These are phyloP conservation scores for Tinea trinotella DNA, from an alignment of 2,888 invertebrate species.

Conservation along the genomic window DNA sequence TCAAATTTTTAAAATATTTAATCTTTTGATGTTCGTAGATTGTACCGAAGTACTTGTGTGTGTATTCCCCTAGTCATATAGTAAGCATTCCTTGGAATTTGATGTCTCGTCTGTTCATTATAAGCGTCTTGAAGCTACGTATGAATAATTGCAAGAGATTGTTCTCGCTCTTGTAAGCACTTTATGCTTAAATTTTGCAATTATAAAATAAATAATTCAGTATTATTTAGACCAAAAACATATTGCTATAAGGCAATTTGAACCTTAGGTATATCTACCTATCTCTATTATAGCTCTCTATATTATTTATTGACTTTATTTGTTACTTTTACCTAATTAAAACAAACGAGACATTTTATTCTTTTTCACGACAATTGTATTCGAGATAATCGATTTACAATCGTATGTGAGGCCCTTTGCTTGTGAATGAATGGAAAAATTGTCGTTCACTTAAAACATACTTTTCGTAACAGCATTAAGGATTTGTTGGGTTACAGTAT, in stretches of 20 bases:
- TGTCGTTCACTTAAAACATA: background rate
- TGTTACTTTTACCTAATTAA: no score
- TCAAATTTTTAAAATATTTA: background rate
- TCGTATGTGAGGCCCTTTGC: background rate
- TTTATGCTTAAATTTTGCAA: background rate
- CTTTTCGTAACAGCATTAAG: no score
- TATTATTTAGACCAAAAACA: no score
- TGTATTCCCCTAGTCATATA: background rate
- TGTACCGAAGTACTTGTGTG: background rate
- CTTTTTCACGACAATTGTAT: background rate
- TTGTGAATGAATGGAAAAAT: background rate
- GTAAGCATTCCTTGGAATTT: background rate
- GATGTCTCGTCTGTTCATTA: background rate
- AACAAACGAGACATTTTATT: constrained; percentile 4
- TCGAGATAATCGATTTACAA: background rate
- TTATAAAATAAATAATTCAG: no score
- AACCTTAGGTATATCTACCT: no score
- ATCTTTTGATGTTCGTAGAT: background rate
- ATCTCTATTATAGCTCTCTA: no score
- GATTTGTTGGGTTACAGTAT: no score
- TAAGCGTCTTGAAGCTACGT: background rate
- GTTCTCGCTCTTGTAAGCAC: background rate
- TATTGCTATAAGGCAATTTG: no score
- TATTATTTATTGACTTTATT: no score
- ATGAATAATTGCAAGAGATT: background rate